A percentile compares a stretch with the other conserved stretches of the same genome.
phyloP scores from a whole-genome alignment of 1,140 invertebrate species.

The Diplogasteroides magnus region DNA sequence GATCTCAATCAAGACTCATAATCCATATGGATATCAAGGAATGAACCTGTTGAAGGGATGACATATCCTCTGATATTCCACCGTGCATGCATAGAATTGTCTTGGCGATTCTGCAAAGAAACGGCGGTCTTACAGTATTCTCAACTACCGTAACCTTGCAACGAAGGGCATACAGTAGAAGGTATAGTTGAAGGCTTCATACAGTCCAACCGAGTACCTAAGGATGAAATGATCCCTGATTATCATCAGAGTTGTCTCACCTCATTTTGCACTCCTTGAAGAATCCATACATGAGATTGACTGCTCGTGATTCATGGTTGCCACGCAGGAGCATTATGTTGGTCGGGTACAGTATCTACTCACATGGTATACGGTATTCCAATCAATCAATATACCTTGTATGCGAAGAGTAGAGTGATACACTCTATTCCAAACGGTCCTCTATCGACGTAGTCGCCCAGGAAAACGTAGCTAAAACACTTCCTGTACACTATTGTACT shows the following conservation, averaged over 20 bases:
- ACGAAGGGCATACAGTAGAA: constrained; percentile 59
- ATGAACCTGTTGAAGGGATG: constrained; percentile 56
- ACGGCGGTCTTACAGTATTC: neutral
- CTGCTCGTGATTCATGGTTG: constrained; percentile 84
- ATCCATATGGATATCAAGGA: no score
- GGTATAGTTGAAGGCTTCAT: constrained; percentile 56
- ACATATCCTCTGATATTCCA: constrained; percentile 72
- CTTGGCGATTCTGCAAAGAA: no score
- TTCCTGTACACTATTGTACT: no score
- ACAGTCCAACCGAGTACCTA: constrained; percentile 33
- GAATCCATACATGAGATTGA: constrained; percentile 68
- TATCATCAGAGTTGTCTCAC: no score
- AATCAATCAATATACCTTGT: constrained; percentile 55
- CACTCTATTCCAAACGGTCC: constrained; percentile 62
- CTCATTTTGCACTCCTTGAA: constrained; percentile 64
- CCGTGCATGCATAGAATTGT: constrained; percentile 81
- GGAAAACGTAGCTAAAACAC: constrained; percentile 60
- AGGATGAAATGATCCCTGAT: neutral
- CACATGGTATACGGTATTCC: neutral
- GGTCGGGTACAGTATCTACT: constrained; percentile 84
- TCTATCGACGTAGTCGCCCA: constrained; percentile 63
- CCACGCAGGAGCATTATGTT: constrained; percentile 91
- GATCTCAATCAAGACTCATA: no score
- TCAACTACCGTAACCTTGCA: constrained; percentile 59
- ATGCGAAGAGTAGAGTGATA: constrained; percentile 50